Evolutionary conservation across 1,140 invertebrate species (phyloP).

Genomic region (Rhopalosiphum maidis): DNA sequence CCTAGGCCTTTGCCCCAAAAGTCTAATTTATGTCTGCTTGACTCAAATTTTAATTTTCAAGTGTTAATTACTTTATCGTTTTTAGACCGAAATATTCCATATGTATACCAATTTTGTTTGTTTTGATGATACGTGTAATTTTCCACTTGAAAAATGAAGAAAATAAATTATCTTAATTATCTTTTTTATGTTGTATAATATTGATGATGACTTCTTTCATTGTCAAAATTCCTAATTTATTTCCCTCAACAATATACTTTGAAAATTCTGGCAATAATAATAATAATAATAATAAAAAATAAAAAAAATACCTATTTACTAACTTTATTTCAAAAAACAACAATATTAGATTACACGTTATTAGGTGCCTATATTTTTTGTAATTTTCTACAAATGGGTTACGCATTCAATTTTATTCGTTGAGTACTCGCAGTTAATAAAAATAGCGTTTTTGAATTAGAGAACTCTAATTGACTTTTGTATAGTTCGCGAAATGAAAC

Average conservation of each 20-base stretch:
- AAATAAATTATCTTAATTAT: not conserved
- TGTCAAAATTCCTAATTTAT: not conserved
- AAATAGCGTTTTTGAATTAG: not conserved
- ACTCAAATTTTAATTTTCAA: not conserved
- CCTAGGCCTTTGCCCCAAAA: too few species aligned
- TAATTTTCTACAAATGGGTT: not conserved
- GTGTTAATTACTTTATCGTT: not conserved
- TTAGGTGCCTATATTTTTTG: not conserved
- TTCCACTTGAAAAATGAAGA: not conserved
- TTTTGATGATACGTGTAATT: not conserved
- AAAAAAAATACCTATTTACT: not conserved
- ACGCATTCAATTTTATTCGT: not conserved
- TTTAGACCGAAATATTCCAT: not conserved
- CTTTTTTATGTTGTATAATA: not conserved
- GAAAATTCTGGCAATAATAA: not conserved
- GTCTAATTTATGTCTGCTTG: too few species aligned
- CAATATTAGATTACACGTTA: not conserved
- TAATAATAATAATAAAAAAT: not conserved
- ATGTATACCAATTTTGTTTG: not conserved
- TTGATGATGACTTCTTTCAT: not conserved
- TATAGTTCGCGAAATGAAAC: not conserved
- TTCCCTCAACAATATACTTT: not conserved
- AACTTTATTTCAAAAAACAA: not conserved
- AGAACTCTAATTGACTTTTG: not conserved
- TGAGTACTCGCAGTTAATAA: not conserved